Percentiles rank a stretch among this genome's conserved stretches.
Conservation (phyloP, 2,888 invertebrate genomes). For the Serripes groenlandicus region DNA sequence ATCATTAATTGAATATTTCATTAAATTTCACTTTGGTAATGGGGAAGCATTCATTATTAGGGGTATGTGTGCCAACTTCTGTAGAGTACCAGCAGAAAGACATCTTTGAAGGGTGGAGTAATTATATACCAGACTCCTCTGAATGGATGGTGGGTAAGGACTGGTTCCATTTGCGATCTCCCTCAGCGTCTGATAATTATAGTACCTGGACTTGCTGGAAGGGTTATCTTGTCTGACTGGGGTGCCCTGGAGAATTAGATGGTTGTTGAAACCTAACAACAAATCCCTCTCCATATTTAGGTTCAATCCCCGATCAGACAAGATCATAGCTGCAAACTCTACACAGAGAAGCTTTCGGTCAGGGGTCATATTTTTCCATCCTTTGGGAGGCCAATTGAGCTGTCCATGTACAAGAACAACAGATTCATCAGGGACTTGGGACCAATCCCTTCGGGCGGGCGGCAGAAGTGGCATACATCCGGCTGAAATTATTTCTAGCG, state of each 20-base stretch:
- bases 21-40: no score
- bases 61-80: not conserved
- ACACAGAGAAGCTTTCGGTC: not conserved
- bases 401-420: not conserved
- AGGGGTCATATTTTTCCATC: not conserved
- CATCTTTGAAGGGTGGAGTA: not conserved
- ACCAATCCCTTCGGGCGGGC: not conserved
- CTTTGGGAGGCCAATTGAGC: not conserved
- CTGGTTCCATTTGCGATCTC: not conserved
- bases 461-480: not conserved
- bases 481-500: not conserved
- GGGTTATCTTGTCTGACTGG: not conserved
- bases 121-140: not conserved
- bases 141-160: not conserved
- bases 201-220: not conserved
- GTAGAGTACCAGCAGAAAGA: not conserved
- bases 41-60: not conserved
- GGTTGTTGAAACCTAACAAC: not conserved
- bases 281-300: not conserved
- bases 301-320: not conserved
- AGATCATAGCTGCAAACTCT: not conserved
- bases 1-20: no score
- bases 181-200: not conserved
- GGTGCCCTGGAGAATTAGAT: not conserved
- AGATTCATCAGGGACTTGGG: conserved; percentile 4